These are phyloP conservation scores for Columbina picui DNA, from an alignment of 2,113 vertebrate genomes.

Conservation along the genomic window DNA sequence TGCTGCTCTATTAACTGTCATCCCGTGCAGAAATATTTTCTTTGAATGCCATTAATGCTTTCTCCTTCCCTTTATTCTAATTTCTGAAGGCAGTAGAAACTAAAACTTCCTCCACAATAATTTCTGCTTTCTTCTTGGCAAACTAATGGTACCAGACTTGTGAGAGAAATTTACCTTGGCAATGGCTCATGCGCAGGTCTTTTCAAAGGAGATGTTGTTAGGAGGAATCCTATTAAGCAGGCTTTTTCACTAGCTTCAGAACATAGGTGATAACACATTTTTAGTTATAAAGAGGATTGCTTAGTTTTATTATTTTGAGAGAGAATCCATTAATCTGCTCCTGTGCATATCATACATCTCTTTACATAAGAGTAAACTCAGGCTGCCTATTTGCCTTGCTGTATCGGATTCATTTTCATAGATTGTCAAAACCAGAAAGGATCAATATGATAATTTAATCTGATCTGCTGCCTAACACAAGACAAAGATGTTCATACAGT, in stretches of 20 bases:
- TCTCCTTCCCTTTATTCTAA: conserved; percentile 69
- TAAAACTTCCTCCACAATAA: conserved; percentile 72
- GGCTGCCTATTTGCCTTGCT: not conserved
- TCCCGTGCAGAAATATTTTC: conserved; percentile 73
- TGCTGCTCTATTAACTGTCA: conserved; percentile 67
- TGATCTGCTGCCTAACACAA: conserved; percentile 31
- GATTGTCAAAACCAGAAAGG: conserved; percentile 42
- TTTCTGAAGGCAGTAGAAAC: conserved; percentile 71
- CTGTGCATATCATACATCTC: not conserved
- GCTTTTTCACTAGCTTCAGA: conserved; percentile 26
- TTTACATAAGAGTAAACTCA: not conserved
- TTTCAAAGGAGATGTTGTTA: conserved; percentile 62
- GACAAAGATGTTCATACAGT: not conserved
- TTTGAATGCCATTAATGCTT: conserved; percentile 74
- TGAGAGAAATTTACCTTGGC: conserved; percentile 71
- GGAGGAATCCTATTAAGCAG: conserved; percentile 58
- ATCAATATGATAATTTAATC: conserved; percentile 64
- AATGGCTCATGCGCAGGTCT: conserved; percentile 55
- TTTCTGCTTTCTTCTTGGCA: conserved; percentile 71
- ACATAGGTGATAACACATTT: conserved; percentile 54
- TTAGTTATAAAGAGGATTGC: conserved; percentile 37
- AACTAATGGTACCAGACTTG: conserved; percentile 67
- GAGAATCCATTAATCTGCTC: conserved; percentile 27
- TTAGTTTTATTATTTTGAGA: conserved; percentile 48
- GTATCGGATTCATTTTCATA: conserved; percentile 19